phyloP scores from a whole-genome alignment of 2,797 vertebrate species.

The Poecilia wingei region DNA sequence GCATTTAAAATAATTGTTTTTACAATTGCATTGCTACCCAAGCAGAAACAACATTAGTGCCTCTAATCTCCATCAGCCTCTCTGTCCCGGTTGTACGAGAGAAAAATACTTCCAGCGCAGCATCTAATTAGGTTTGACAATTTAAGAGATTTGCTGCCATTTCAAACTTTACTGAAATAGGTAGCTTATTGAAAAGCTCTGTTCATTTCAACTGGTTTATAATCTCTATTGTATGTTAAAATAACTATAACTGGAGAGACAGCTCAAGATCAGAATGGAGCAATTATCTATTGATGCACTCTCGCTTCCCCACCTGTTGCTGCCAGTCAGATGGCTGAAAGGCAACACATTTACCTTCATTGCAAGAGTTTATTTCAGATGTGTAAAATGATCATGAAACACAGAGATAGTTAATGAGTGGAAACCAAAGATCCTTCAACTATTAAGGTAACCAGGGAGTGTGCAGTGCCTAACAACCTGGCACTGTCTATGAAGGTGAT shows the following conservation, averaged over 20 bases:
- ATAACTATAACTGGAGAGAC: background rate
- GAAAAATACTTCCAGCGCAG: background rate
- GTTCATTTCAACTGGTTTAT: background rate
- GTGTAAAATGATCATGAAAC: background rate
- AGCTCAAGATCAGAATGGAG: background rate
- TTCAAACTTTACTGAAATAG: background rate
- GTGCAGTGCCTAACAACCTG: background rate
- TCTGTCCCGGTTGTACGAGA: background rate
- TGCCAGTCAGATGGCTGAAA: background rate
- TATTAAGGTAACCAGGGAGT: background rate
- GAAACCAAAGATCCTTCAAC: background rate
- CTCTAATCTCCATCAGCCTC: background rate
- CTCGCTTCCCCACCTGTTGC: background rate
- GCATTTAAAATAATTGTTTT: background rate
- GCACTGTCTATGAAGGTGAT: background rate
- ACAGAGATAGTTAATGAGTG: background rate
- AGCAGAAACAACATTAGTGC: background rate
- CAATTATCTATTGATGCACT: background rate
- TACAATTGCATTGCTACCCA: background rate
- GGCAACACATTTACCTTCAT: background rate
- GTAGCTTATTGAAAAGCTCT: background rate
- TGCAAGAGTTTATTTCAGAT: background rate
- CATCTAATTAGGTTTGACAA: background rate
- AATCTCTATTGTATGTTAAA: background rate
- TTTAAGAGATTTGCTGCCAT: background rate